Evolutionary conservation across 2,797 vertebrate genomes (phyloP), one percentile per base, ranked within the genome.

Genomic region (Loris lydekkerianus): DNA sequence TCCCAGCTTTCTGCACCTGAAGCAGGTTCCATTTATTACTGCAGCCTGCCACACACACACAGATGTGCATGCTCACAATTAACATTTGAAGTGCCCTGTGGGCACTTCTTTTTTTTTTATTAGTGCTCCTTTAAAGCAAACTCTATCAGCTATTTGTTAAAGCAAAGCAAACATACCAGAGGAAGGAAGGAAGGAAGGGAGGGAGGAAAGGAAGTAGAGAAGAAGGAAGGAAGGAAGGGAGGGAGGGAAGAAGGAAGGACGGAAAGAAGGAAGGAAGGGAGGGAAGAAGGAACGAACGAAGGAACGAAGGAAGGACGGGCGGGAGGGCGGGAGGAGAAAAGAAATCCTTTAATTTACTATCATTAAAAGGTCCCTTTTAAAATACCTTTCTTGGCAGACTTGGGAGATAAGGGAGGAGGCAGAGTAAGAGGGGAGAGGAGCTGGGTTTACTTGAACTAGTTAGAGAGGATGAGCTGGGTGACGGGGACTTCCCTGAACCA

Each of bases 1-100:
- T 98, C 99, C 97, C 63, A 37, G 97, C 97, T 97, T 96, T 98
- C 99, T 98, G 99, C 99, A 99, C 99, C 99, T 99, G 99, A 98
- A 99, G 98, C 98, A 98, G 98, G 97, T 98, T 98, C 95, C 98
- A 98, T 99, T 99, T 99, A 99, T 98, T 98, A 97, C 97, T 15
- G 34, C 93, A 97, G 93, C 56, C 88, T 97, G 97, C 96, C 31
- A n/a, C 25, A 21, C 40, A 34, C 49, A 2, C 21, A 73, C 21
- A 3, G 2, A n/a, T 3, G 2, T 34, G 23, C 34, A 3, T 31
- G 73, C 70, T 65, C 77, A 23, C 21, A 17, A n/a, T 31, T n/a
- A 85, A 75, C 18, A 9, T 65, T 20, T 10, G 7, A 78, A 61
- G 83, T 96, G 92, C 92, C 93, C 83, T 81, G 65, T 76, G 83